phyloP scores from a whole-genome alignment of 1,140 invertebrate genomes.

The Megalopta genalis region DNA sequence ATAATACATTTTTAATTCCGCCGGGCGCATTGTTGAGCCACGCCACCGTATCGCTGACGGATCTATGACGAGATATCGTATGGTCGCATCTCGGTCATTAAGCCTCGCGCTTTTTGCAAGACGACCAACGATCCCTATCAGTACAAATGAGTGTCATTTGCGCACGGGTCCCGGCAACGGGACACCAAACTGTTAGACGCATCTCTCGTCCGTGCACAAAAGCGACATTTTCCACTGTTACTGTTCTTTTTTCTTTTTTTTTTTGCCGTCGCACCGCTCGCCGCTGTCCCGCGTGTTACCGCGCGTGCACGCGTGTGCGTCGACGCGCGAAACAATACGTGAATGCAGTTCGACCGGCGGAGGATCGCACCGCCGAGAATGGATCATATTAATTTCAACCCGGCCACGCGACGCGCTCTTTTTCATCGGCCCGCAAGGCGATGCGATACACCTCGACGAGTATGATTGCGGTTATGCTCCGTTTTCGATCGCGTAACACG shows the following conservation, averaged over 20 bases:
- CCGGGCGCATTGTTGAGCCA: slow-evolving; percentile 46
- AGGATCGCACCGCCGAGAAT: slow-evolving; percentile 28
- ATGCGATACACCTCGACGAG: slow-evolving; percentile 26
- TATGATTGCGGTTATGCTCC: background rate
- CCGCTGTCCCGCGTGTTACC: too few relatives aligned
- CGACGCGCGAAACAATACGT: background rate
- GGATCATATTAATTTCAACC: slow-evolving; percentile 40
- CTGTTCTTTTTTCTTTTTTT: slow-evolving; percentile 3
- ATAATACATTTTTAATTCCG: slow-evolving; percentile 78
- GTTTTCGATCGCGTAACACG: too few relatives aligned
- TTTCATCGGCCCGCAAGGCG: slow-evolving; percentile 28
- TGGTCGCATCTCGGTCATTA: slow-evolving; percentile 76
- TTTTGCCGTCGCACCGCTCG: background rate
- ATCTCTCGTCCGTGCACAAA: slow-evolving; percentile 25
- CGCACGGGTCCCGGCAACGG: slow-evolving; percentile 41
- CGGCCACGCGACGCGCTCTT: slow-evolving; percentile 24
- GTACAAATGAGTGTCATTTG: slow-evolving; percentile 76
- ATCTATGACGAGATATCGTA: slow-evolving; percentile 76
- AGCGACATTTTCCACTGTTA: slow-evolving; percentile 28
- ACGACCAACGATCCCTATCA: slow-evolving; percentile 73
- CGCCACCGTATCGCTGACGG: slow-evolving; percentile 73
- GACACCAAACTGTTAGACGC: slow-evolving; percentile 45
- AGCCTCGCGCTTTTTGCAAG: slow-evolving; percentile 68
- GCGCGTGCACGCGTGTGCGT: background rate
- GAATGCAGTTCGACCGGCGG: background rate